Conservation (phyloP, 2,888 invertebrate genomes). For the Polyommatus icarus region DNA sequence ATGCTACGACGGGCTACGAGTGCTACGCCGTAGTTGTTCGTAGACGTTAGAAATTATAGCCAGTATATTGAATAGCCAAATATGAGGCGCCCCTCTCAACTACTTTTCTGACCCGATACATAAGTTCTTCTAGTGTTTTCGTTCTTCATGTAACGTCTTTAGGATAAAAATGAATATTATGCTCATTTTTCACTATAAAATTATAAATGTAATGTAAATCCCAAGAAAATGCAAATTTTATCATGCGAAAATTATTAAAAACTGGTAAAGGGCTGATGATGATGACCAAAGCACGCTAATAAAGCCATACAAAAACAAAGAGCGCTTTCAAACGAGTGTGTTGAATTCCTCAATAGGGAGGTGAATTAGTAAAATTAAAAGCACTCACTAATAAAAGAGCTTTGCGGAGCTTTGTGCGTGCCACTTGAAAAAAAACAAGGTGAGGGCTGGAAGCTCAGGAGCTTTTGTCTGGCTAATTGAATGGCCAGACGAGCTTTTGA, state of each 20-base stretch:
- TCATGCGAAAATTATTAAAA: too few relatives aligned
- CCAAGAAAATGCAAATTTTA: too few relatives aligned
- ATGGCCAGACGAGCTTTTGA: conserved; percentile 22
- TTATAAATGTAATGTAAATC: too few relatives aligned
- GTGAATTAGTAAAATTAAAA: conserved; percentile 25
- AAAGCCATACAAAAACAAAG: conserved; percentile 22
- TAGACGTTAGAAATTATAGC: neutral
- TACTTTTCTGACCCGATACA: too few relatives aligned
- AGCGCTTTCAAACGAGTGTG: neutral
- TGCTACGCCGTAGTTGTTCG: neutral
- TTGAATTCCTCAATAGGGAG: conserved; percentile 14
- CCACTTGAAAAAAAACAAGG: conserved; percentile 23
- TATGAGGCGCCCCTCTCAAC: neutral
- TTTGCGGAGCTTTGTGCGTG: conserved; percentile 23
- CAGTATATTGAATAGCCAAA: neutral
- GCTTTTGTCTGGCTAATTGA: conserved; percentile 22
- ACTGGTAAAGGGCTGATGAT: neutral
- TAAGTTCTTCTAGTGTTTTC: too few relatives aligned
- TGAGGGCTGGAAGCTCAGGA: conserved; percentile 18
- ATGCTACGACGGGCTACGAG: neutral
- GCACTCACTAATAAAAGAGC: conserved; percentile 27
- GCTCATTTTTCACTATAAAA: too few relatives aligned
- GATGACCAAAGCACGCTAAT: neutral
- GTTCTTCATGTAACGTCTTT: too few relatives aligned
- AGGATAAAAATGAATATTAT: too few relatives aligned